These are phyloP conservation scores for Lasioglossum calceatum DNA, from an alignment of 2,888 invertebrate genomes.

Conservation along the genomic window DNA sequence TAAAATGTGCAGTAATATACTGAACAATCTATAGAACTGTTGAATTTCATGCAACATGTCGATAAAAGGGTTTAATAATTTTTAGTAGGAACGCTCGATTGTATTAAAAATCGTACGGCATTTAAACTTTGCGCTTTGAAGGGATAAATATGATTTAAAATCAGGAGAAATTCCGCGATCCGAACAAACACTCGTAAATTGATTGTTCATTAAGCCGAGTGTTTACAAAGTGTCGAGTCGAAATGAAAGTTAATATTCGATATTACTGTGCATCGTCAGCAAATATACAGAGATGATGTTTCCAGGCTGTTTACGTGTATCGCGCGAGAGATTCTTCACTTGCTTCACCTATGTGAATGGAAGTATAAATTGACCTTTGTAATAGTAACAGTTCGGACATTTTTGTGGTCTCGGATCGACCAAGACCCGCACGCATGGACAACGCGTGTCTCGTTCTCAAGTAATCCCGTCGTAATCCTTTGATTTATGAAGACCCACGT, in stretches of 20 bases:
- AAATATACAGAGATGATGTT: not conserved
- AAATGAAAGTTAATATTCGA: not conserved
- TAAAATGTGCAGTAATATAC: too few relatives aligned
- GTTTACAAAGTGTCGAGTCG: not conserved
- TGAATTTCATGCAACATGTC: too few relatives aligned
- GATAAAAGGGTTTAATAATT: not conserved
- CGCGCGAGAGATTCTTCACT: not conserved
- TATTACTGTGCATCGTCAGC: not conserved
- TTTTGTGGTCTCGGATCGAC: not conserved
- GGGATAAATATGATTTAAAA: not conserved
- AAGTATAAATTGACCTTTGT: not conserved
- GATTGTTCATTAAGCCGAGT: too few relatives aligned
- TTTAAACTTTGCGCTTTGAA: not conserved
- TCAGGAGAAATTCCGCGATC: not conserved
- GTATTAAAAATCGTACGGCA: too few relatives aligned
- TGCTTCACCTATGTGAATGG: too few relatives aligned
- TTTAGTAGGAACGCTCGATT: too few relatives aligned
- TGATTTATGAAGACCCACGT: conserved; percentile 61
- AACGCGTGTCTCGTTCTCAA: conserved; percentile 46
- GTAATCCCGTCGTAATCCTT: conserved; percentile 61
- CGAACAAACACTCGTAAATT: not conserved
- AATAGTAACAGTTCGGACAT: not conserved
- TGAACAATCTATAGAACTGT: too few relatives aligned
- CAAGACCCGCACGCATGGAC: not conserved
- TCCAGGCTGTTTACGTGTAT: not conserved